Conservation (phyloP, 2,888 invertebrate species). For the Nasonovia ribisnigri region DNA sequence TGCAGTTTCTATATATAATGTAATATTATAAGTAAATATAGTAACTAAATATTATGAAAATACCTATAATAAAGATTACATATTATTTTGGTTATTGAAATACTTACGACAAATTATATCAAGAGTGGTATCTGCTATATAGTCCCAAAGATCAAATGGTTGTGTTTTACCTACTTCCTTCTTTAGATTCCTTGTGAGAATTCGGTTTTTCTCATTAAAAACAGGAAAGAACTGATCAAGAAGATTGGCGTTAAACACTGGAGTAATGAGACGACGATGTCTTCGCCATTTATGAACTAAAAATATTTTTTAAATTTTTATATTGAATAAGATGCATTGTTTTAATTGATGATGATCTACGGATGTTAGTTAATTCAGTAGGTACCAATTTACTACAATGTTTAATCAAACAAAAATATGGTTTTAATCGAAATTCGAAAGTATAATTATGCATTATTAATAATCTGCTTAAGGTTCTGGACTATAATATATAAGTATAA, state of each 20-base stretch:
- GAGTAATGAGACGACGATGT: conserved; percentile 72
- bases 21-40: neutral
- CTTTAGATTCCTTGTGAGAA: conserved; percentile 70
- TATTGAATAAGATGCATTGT: neutral
- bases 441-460: neutral
- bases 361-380: neutral
- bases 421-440: neutral
- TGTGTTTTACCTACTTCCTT: conserved; percentile 67
- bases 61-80: neutral
- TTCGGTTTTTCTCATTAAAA: conserved; percentile 70
- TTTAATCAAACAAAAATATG: neutral
- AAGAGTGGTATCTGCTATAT: conserved; percentile 66
- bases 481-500: neutral
- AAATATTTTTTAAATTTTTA: conserved; percentile 67
- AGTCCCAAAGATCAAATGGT: conserved; percentile 67
- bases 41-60: neutral
- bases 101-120: conserved; percentile 68
- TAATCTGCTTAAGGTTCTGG: neutral
- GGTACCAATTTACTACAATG: neutral
- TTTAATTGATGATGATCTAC: neutral
- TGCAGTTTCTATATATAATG: conserved; percentile 66
- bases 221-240: conserved; percentile 70
- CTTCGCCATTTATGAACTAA: conserved; percentile 72
- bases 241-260: conserved; percentile 72
- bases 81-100: neutral